phyloP scores from a whole-genome alignment of 2,797 vertebrate genomes.

The Dipus sagitta region DNA sequence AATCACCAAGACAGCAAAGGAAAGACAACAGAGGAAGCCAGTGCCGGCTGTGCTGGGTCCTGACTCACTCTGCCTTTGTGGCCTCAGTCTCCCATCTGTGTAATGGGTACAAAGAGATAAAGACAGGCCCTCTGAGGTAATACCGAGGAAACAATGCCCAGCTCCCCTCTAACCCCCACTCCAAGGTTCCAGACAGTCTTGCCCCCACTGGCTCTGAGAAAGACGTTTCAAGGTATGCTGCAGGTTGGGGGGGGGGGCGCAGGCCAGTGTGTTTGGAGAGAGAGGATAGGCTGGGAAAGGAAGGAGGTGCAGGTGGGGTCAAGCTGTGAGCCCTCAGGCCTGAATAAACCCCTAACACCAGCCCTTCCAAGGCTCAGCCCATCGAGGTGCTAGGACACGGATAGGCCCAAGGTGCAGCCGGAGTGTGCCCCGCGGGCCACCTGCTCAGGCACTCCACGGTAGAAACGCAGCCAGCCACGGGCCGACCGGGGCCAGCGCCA shows the following conservation, averaged over 20 bases:
- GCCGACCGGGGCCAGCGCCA: neutral
- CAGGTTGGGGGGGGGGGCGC: neutral
- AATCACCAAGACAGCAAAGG: neutral
- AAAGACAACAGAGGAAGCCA: neutral
- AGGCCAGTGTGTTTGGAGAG: neutral
- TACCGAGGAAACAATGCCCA: neutral
- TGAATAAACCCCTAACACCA: neutral
- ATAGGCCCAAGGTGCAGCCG: neutral
- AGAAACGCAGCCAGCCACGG: neutral
- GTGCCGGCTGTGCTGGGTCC: fast-evolving
- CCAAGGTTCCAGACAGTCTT: neutral
- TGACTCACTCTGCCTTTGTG: neutral
- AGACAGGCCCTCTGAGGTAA: neutral
- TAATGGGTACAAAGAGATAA: slow-evolving; percentile 6
- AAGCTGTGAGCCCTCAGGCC: neutral
- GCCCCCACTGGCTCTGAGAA: neutral
- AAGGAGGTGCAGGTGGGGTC: too few relatives aligned
- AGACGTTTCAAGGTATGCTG: neutral
- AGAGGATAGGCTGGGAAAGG: neutral
- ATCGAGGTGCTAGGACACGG: neutral
- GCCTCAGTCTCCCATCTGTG: neutral
- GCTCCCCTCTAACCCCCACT: too few relatives aligned
- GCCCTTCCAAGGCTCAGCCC: neutral
- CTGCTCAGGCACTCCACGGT: neutral
- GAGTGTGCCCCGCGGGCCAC: neutral